These are phyloP conservation scores for Lateolabrax maculatus DNA, from an alignment of 2,797 vertebrate species.

Conservation along the genomic window DNA sequence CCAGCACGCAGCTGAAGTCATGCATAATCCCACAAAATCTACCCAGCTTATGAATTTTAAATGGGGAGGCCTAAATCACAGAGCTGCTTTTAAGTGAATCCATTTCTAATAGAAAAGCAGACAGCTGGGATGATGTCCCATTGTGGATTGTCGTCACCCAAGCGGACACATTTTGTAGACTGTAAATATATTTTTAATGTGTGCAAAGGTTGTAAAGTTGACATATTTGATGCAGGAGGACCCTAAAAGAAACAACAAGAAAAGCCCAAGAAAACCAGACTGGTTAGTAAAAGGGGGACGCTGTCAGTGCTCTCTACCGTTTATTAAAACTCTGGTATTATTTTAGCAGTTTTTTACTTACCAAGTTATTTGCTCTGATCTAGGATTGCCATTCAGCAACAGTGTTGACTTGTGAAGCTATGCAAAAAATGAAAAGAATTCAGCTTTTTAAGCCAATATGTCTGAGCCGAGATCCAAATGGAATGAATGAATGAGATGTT, in stretches of 20 bases:
- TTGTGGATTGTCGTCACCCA: constrained; percentile 21
- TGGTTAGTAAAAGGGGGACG: neutral
- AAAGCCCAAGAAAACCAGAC: neutral
- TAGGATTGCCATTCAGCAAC: neutral
- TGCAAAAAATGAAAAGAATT: neutral
- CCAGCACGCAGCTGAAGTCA: constrained; percentile 57
- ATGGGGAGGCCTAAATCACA: constrained; percentile 72
- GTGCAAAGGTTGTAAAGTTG: constrained; percentile 22
- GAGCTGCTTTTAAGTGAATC: constrained; percentile 74
- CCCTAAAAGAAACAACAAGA: neutral
- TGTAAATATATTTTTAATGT: constrained; percentile 65
- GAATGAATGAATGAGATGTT: constrained; percentile 27
- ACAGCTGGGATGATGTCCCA: constrained; percentile 55
- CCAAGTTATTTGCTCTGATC: constrained; percentile 5
- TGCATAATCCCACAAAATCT: constrained; percentile 81
- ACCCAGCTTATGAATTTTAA: constrained; percentile 80
- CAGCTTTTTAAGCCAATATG: constrained; percentile 9
- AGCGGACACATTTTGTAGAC: constrained; percentile 38
- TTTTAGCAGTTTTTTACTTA: neutral
- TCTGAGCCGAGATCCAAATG: constrained; percentile 9
- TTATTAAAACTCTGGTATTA: constrained; percentile 1
- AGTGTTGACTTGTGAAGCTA: constrained; percentile 13
- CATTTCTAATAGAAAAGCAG: constrained; percentile 73
- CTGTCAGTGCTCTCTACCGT: neutral
- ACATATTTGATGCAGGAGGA: constrained; percentile 17